A percentile compares a stretch with the other conserved stretches of the same genome.
These are phyloP conservation scores for Papilio polytes DNA, from an alignment of 1,140 invertebrate species.

Conservation along the genomic window DNA sequence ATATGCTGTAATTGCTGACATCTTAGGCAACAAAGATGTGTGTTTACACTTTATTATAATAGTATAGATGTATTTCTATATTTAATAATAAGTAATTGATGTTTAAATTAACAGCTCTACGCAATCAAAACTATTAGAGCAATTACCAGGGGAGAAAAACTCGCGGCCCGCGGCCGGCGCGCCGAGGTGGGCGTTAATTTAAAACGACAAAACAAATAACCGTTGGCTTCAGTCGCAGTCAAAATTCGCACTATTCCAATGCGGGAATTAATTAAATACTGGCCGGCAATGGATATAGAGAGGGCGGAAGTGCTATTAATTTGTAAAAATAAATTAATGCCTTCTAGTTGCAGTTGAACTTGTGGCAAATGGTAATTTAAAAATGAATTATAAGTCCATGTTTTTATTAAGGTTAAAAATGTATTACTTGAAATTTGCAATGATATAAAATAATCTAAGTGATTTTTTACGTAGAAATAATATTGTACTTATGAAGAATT, in stretches of 20 bases:
- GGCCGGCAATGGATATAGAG: slow-evolving; percentile 46
- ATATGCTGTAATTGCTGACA: too few species aligned
- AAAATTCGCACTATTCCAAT: slow-evolving; percentile 82
- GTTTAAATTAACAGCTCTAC: not conserved
- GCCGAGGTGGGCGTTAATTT: slow-evolving; percentile 68
- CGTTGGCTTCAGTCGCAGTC: slow-evolving; percentile 76
- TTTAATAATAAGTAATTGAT: not conserved
- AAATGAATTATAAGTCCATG: too few species aligned
- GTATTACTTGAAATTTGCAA: too few species aligned
- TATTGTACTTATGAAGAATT: not conserved
- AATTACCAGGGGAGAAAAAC: slow-evolving; percentile 44
- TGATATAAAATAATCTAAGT: too few species aligned
- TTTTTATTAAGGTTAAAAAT: too few species aligned
- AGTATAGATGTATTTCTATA: not conserved
- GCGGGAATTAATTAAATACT: slow-evolving; percentile 81
- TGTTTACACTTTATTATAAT: too few species aligned
- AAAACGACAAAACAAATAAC: slow-evolving; percentile 82
- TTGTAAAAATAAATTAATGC: not conserved
- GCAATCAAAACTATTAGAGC: slow-evolving; percentile 32
- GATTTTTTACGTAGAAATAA: too few species aligned
- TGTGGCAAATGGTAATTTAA: too few species aligned
- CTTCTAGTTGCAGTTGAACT: not conserved
- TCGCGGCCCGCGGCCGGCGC: slow-evolving; percentile 46
- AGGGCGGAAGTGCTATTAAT: slow-evolving; percentile 46
- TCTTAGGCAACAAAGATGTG: too few species aligned